phyloP scores from a whole-genome alignment of 2,888 invertebrate genomes.

The Rosalia funebris region DNA sequence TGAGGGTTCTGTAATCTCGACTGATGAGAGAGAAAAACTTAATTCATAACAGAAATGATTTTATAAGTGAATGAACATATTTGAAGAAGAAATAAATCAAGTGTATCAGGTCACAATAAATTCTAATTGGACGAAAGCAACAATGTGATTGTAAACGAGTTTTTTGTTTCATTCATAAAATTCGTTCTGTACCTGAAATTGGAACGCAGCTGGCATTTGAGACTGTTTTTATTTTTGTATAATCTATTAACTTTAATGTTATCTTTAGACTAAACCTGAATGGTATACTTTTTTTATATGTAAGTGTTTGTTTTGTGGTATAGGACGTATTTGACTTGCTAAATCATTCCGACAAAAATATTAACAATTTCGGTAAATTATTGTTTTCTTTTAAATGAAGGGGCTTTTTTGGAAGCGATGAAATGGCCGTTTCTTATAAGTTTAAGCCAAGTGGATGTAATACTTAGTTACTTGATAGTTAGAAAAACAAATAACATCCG shows the following conservation, averaged over 20 bases:
- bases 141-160: slow-evolving; percentile 23
- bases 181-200: slow-evolving; percentile 5
- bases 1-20: slow-evolving; percentile 26
- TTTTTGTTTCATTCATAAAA: slow-evolving; percentile 24
- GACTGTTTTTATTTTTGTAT: slow-evolving; percentile 12
- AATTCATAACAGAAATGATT: slow-evolving; percentile 34
- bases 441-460: too few relatives aligned
- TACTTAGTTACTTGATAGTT: too few relatives aligned
- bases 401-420: too few relatives aligned
- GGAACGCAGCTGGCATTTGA: slow-evolving; percentile 5
- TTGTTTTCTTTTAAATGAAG: too few relatives aligned
- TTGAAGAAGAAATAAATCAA: slow-evolving; percentile 34
- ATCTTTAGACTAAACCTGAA: slow-evolving; percentile 2
- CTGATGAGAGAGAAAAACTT: slow-evolving; percentile 28
- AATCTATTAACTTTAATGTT: background rate
- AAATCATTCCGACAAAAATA: too few relatives aligned
- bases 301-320: too few relatives aligned
- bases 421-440: too few relatives aligned
- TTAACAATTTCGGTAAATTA: too few relatives aligned
- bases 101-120: slow-evolving; percentile 32
- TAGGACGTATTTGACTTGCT: too few relatives aligned
- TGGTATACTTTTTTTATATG: slow-evolving; percentile 11
- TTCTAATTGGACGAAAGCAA: slow-evolving; percentile 24
- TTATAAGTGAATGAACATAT: slow-evolving; percentile 37
- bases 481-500: too few relatives aligned